These are phyloP conservation scores for Drosophila funebris DNA, from an alignment of 1,140 invertebrate species.

Conservation along the genomic window DNA sequence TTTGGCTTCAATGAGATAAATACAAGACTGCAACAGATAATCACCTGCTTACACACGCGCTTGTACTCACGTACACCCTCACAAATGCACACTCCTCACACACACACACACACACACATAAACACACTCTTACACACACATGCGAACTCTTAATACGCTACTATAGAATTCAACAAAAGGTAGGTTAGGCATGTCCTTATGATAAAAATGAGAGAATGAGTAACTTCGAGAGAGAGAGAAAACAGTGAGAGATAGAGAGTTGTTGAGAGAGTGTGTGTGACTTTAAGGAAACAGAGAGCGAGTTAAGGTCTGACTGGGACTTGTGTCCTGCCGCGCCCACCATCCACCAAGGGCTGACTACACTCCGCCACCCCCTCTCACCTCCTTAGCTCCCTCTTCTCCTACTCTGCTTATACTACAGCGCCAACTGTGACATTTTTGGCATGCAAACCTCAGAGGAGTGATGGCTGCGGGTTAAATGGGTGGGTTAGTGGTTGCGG, in stretches of 20 bases:
- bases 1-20: conserved; percentile 75
- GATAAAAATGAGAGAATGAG: conserved; percentile 4
- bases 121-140: conserved; percentile 4
- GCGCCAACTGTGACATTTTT: conserved; percentile 46
- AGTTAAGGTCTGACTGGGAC: background rate
- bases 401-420: background rate
- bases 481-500: background rate
- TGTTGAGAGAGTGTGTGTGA: background rate
- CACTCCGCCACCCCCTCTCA: conserved; percentile 13
- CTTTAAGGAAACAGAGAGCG: background rate
- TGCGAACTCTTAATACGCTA: conserved; percentile 59
- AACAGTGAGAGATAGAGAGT: background rate
- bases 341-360: conserved; percentile 31
- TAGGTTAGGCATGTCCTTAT: conserved; percentile 75
- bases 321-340: conserved; percentile 65
- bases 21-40: conserved; percentile 77
- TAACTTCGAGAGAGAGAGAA: conserved; percentile 9
- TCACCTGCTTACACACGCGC: conserved; percentile 78
- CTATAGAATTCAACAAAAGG: conserved; percentile 75
- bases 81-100: background rate
- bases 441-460: conserved; percentile 65
- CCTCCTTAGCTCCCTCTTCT: background rate
- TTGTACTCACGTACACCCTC: conserved; percentile 13
- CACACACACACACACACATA: conserved; percentile 7
- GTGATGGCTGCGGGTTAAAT: conserved; percentile 40